Percentiles rank a stretch among this genome's conserved stretches.
Conservation (phyloP, 1,140 invertebrate genomes). For the Drosophila pseudoananassae region DNA sequence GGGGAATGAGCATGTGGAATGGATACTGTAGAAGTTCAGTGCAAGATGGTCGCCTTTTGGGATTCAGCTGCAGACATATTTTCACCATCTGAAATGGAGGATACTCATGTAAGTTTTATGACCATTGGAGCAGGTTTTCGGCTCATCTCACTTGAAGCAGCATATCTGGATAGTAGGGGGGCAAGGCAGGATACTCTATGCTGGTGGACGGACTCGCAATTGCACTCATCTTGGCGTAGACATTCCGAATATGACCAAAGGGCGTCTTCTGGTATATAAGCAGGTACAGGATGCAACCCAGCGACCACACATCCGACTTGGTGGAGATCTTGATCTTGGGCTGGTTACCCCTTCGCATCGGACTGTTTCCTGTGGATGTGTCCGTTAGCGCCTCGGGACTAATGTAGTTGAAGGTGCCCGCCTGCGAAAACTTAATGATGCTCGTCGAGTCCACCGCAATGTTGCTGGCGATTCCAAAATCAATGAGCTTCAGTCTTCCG, state of each 20-base stretch:
- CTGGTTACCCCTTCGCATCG: constrained; percentile 71
- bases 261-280: constrained; percentile 96
- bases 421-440: constrained; percentile 91
- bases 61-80: constrained; percentile 89
- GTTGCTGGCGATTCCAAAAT: constrained; percentile 98
- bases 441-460: constrained; percentile 95
- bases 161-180: constrained; percentile 74
- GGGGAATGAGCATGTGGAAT: constrained; percentile 85
- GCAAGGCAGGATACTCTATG: constrained; percentile 89
- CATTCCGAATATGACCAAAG: constrained; percentile 92
- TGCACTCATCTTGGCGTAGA: constrained; percentile 91
- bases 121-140: background rate
- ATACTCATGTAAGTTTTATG: background rate
- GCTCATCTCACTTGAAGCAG: constrained; percentile 61
- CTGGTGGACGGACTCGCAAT: constrained; percentile 91
- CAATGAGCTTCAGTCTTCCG: constrained; percentile 96
- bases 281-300: constrained; percentile 98
- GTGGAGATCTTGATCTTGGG: constrained; percentile 89
- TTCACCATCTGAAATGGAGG: constrained; percentile 85
- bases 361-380: constrained; percentile 84
- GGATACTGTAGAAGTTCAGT: constrained; percentile 89
- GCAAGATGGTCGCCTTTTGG: constrained; percentile 89
- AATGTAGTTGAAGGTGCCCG: constrained; percentile 98
- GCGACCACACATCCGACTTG: constrained; percentile 98
- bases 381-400: constrained; percentile 95